Percentiles rank a stretch among this genome's conserved stretches.
Evolutionary conservation across 2,113 vertebrate species (phyloP).

Genomic region (Neodon shergylaensis): DNA sequence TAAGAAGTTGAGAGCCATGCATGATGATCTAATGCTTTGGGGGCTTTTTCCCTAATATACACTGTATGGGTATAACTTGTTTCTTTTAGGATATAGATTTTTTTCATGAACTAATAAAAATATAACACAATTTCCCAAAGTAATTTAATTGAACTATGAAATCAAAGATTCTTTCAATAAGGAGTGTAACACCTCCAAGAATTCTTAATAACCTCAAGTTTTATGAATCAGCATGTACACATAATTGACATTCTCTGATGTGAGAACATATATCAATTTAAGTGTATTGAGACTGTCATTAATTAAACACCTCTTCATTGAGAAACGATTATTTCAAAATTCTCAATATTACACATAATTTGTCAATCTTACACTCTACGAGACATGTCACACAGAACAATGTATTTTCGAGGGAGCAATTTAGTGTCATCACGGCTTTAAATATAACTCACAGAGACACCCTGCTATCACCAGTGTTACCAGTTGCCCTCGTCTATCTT

Average conservation of each 20-base stretch:
- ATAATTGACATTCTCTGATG: conserved; percentile 3
- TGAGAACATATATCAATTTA: neutral
- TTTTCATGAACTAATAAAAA: neutral
- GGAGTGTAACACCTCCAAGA: neutral
- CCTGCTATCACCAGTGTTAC: conserved; percentile 61
- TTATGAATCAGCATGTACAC: neutral
- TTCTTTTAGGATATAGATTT: neutral
- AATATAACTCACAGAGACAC: conserved; percentile 75
- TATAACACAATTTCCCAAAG: neutral
- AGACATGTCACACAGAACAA: conserved; percentile 23
- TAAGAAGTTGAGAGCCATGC: neutral
- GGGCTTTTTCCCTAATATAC: rapidly evolving
- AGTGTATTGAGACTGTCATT: neutral
- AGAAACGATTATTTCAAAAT: neutral
- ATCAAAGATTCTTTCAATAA: neutral
- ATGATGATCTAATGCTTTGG: neutral
- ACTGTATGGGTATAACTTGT: neutral
- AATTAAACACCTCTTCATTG: conserved; percentile 3
- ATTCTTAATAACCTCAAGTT: neutral
- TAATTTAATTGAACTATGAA: neutral
- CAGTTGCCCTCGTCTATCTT: conserved; percentile 62
- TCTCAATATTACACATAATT: neutral
- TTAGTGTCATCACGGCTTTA: conserved; percentile 71
- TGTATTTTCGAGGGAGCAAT: conserved; percentile 58
- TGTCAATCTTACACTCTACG: neutral